Conservation (phyloP, 2,888 invertebrate species). For the Loripinus fragilis region DNA sequence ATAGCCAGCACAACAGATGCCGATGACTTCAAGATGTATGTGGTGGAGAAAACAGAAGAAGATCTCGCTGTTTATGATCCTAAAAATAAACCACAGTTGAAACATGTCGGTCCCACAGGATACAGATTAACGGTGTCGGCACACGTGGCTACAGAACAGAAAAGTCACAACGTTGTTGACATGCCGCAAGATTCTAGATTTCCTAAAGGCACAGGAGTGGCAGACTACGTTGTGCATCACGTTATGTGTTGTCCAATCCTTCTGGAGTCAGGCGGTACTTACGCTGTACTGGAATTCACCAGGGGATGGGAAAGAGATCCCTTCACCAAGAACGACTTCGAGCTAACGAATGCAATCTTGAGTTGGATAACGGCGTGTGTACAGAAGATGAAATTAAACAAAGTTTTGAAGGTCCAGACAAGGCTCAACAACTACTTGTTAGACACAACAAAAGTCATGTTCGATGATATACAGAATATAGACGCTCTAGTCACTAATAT, state of each 20-base stretch:
- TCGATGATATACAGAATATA: slow-evolving; percentile 72
- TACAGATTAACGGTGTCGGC: slow-evolving; percentile 64
- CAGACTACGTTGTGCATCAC: slow-evolving; percentile 52
- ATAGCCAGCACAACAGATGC: slow-evolving; percentile 52
- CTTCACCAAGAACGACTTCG: slow-evolving; percentile 51
- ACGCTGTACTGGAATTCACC: slow-evolving; percentile 61
- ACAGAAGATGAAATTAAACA: slow-evolving; percentile 60
- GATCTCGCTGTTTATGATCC: slow-evolving; percentile 54
- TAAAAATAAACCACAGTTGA: slow-evolving; percentile 15
- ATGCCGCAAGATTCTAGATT: slow-evolving; percentile 59
- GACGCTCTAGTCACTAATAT: slow-evolving; percentile 70
- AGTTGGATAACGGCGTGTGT: slow-evolving; percentile 67
- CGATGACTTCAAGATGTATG: slow-evolving; percentile 56
- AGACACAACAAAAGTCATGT: slow-evolving; percentile 68
- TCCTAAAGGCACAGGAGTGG: slow-evolving; percentile 58
- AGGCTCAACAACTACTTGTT: slow-evolving; percentile 65
- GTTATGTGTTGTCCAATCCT: slow-evolving; percentile 65
- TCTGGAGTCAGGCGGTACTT: slow-evolving; percentile 58
- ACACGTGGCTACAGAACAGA: slow-evolving; percentile 60
- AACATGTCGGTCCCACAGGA: slow-evolving; percentile 62
- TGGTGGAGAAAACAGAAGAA: slow-evolving; percentile 55
- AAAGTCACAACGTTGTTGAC: slow-evolving; percentile 54
- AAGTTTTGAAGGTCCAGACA: slow-evolving; percentile 60
- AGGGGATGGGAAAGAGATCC: slow-evolving; percentile 59
- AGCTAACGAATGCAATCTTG: slow-evolving; percentile 59